Percentiles rank a stretch among this genome's conserved stretches.
Conservation (phyloP, 2,888 invertebrate genomes). For the Xestia sexstrigata region DNA sequence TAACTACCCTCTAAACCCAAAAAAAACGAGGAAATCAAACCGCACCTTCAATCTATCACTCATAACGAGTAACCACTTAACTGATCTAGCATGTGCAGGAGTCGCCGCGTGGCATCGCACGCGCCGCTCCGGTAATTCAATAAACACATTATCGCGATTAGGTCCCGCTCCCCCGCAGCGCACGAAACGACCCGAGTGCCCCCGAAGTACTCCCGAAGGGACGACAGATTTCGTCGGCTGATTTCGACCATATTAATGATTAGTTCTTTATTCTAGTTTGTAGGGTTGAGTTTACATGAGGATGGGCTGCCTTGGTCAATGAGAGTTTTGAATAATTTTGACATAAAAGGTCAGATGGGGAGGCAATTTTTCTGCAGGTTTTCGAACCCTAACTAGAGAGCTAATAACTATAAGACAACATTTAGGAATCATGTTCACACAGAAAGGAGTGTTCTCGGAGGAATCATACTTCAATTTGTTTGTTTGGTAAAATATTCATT, state of each 20-base stretch:
- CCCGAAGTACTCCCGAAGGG: constrained; percentile 81
- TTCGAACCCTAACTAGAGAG: not conserved
- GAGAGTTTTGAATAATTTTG: constrained; percentile 42
- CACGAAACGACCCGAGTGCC: constrained; percentile 73
- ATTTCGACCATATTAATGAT: constrained; percentile 84
- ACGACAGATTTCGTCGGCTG: constrained; percentile 83
- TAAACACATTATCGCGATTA: constrained; percentile 91
- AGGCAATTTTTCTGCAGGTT: not conserved
- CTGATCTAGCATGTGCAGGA: constrained; percentile 77
- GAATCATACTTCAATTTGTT: not conserved
- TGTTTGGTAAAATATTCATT: not conserved
- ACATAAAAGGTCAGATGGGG: not conserved
- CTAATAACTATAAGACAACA: too few relatives aligned
- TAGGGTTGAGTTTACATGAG: constrained; percentile 65
- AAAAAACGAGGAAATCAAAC: constrained; percentile 64
- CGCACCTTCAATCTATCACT: constrained; percentile 73
- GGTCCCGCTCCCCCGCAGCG: constrained; percentile 80
- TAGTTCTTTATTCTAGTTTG: constrained; percentile 84
- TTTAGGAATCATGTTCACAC: not conserved
- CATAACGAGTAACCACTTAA: constrained; percentile 78
- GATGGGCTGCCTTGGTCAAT: constrained; percentile 58
- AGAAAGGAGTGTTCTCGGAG: not conserved
- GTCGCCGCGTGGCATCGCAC: constrained; percentile 78
- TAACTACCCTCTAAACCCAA: constrained; percentile 52
- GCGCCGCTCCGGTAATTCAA: constrained; percentile 90